Evolutionary conservation across 1,140 invertebrate species (phyloP).

Genomic region (Drosophila hydei): DNA sequence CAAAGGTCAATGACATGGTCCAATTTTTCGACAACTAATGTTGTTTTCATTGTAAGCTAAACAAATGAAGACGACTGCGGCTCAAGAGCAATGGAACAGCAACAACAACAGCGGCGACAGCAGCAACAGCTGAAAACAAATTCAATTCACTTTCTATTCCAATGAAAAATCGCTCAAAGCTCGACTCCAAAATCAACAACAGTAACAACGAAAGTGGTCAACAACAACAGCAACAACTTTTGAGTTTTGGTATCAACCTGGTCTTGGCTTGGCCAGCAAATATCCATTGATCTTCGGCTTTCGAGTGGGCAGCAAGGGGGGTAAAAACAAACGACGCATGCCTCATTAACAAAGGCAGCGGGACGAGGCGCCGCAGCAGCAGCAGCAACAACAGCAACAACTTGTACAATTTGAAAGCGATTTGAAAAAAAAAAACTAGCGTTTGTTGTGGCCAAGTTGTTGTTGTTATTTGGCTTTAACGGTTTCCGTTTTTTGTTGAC

Average conservation of each 20-base stretch:
- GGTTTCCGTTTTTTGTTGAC: conserved; percentile 78
- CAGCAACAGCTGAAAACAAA: conserved; percentile 57
- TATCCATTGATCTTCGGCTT: conserved; percentile 73
- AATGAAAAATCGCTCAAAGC: conserved; percentile 82
- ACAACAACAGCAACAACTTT: conserved; percentile 29
- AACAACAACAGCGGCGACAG: conserved; percentile 47
- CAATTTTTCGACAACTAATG: conserved; percentile 52
- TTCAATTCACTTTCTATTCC: conserved; percentile 83
- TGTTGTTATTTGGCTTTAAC: conserved; percentile 72
- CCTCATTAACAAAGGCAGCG: conserved; percentile 66
- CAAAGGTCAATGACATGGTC: conserved; percentile 82
- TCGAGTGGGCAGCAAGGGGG: conserved; percentile 54
- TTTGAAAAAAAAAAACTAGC: conserved; percentile 39
- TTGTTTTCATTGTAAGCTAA: conserved; percentile 65
- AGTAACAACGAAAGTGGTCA: conserved; percentile 82
- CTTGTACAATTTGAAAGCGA: conserved; percentile 72
- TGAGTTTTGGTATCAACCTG: conserved; percentile 48
- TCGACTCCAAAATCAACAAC: conserved; percentile 69
- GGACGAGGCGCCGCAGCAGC: conserved; percentile 34
- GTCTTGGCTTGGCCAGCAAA: conserved; percentile 50
- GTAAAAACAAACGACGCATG: conserved; percentile 65
- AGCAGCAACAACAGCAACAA: conserved; percentile 50
- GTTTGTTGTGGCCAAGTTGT: conserved; percentile 23
- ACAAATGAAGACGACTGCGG: conserved; percentile 57
- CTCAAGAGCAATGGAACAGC: conserved; percentile 65